Conservation (phyloP, 2,113 vertebrate species). For the Thalassarche chlororhynchos region DNA sequence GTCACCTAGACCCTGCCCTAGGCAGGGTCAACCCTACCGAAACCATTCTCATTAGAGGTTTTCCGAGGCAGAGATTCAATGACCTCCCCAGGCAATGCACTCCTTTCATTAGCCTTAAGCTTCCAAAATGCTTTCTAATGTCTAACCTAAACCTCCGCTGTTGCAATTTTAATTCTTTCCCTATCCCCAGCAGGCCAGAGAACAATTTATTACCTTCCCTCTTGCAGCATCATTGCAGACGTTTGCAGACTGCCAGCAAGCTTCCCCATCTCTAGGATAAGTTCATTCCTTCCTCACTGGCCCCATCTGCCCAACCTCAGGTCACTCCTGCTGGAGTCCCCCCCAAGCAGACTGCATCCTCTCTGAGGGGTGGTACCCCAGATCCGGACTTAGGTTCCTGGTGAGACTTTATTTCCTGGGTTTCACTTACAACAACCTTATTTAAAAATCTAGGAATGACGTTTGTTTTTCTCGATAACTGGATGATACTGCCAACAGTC, state of each 20-base stretch:
- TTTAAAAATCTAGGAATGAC: background rate
- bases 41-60: background rate
- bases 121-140: background rate
- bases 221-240: background rate
- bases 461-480: background rate
- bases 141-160: background rate
- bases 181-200: background rate
- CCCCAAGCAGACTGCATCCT: background rate
- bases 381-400: background rate
- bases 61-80: background rate
- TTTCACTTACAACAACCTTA: background rate
- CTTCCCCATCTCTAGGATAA: background rate
- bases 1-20: background rate
- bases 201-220: background rate
- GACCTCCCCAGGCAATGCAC: background rate
- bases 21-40: background rate
- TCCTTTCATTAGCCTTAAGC: background rate
- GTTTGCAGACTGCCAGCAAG: background rate
- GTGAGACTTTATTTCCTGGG: background rate
- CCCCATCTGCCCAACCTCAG: background rate
- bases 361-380: background rate
- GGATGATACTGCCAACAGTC: background rate
- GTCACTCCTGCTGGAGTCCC: background rate
- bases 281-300: background rate
- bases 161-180: background rate